Conservation (phyloP, 2,797 vertebrate species). For the Acanthurus tractus region DNA sequence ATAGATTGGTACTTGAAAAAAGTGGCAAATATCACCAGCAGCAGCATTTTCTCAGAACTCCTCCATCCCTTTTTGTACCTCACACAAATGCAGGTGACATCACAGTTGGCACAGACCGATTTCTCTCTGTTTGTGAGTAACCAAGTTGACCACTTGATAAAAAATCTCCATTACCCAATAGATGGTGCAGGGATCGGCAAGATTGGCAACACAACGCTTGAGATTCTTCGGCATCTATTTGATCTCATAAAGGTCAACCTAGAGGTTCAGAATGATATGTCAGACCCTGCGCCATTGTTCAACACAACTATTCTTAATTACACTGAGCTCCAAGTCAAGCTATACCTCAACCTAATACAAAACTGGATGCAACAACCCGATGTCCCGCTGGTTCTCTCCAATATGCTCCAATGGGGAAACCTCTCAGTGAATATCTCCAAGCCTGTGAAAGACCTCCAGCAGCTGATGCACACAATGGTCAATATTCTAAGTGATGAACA, state of each 20-base stretch:
- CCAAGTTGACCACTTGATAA: conserved; percentile 57
- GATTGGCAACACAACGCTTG: conserved; percentile 66
- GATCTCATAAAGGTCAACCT: conserved; percentile 53
- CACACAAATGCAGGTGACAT: conserved; percentile 73
- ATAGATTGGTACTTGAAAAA: conserved; percentile 81
- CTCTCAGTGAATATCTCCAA: conserved; percentile 49
- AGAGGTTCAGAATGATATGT: conserved; percentile 52
- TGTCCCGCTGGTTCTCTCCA: conserved; percentile 54
- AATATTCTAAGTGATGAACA: conserved; percentile 63
- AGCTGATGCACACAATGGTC: conserved; percentile 62
- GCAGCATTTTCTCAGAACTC: conserved; percentile 64
- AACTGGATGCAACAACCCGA: conserved; percentile 78
- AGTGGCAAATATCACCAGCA: conserved; percentile 76
- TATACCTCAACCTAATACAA: conserved; percentile 65
- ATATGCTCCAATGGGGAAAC: conserved; percentile 77
- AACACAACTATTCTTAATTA: conserved; percentile 62
- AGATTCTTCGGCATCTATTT: conserved; percentile 59
- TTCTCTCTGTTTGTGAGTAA: conserved; percentile 62
- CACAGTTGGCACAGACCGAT: conserved; percentile 64
- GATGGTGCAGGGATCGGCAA: conserved; percentile 63
- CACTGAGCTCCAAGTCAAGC: conserved; percentile 63
- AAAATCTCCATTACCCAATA: conserved; percentile 72
- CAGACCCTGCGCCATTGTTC: not conserved
- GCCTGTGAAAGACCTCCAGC: conserved; percentile 63
- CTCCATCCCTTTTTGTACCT: conserved; percentile 72